Conservation (phyloP, 1,140 invertebrate species). For the Aphaenogaster ashmeadi region DNA sequence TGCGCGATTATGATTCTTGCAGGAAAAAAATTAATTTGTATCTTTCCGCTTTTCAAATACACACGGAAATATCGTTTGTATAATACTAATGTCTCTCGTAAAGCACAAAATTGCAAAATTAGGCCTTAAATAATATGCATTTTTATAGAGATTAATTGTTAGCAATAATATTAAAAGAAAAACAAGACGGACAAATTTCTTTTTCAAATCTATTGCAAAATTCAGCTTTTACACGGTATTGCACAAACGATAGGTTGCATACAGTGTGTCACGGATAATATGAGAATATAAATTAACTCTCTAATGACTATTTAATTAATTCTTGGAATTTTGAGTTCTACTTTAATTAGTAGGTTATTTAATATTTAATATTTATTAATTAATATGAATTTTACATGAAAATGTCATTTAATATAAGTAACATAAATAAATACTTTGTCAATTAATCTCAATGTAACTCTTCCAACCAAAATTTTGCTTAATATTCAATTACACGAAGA, state of each 20-base stretch:
- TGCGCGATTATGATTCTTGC: background rate
- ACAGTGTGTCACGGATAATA: slow-evolving; percentile 8
- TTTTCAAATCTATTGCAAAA: background rate
- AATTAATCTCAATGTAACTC: background rate
- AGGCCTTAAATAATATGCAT: background rate
- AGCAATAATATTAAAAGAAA: slow-evolving; percentile 1
- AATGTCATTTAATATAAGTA: slow-evolving; percentile 16
- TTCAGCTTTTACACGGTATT: background rate
- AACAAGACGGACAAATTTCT: background rate
- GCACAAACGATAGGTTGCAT: background rate
- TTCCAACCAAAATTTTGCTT: background rate
- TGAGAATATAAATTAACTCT: background rate
- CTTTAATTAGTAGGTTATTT: background rate
- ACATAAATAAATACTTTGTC: background rate
- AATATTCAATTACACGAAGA: background rate
- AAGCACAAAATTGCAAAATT: slow-evolving; percentile 14
- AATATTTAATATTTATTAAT: slow-evolving; percentile 2
- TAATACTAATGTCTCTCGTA: background rate
- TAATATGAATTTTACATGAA: background rate
- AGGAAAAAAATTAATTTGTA: background rate
- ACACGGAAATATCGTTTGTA: background rate
- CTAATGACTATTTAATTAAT: background rate
- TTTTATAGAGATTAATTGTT: slow-evolving; percentile 2
- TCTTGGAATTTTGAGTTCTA: background rate
- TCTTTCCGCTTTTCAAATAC: background rate